Evolutionary conservation across 2,888 invertebrate genomes (phyloP).

Genomic region (Cephonodes hylas): DNA sequence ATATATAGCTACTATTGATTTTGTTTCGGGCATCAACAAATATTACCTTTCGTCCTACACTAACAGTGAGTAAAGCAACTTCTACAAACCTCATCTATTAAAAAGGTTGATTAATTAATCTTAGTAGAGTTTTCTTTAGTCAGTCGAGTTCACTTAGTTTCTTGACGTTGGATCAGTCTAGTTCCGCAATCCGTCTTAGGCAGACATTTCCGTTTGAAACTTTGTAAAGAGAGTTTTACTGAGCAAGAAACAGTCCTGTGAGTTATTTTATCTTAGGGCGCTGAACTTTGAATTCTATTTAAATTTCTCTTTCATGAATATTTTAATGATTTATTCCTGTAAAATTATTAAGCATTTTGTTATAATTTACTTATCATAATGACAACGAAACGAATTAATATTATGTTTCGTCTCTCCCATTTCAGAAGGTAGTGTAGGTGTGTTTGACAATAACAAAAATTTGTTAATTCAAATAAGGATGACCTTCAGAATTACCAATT

Average conservation of each 20-base stretch:
- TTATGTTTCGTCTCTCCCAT: background rate
- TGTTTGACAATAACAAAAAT: background rate
- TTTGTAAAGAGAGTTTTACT: background rate
- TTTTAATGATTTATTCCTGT: too few species aligned
- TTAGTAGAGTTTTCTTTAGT: background rate
- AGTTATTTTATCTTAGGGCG: too few species aligned
- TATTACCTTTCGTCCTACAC: too few species aligned
- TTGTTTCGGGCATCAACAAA: too few species aligned
- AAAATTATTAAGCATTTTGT: too few species aligned
- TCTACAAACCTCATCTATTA: too few species aligned
- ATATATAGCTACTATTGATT: too few species aligned
- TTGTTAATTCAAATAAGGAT: background rate
- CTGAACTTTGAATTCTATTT: background rate
- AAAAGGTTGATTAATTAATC: background rate
- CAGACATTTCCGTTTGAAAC: background rate
- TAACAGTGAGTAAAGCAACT: too few species aligned
- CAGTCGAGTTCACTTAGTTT: background rate
- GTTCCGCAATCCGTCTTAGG: background rate
- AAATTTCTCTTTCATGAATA: too few species aligned
- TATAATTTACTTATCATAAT: background rate
- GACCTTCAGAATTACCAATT: background rate
- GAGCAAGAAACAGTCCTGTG: background rate
- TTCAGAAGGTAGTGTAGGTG: background rate
- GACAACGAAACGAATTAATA: background rate
- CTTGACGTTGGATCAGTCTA: background rate